These are phyloP conservation scores for Marisa cornuarietis DNA, from an alignment of 1,140 invertebrate genomes.

Conservation along the genomic window DNA sequence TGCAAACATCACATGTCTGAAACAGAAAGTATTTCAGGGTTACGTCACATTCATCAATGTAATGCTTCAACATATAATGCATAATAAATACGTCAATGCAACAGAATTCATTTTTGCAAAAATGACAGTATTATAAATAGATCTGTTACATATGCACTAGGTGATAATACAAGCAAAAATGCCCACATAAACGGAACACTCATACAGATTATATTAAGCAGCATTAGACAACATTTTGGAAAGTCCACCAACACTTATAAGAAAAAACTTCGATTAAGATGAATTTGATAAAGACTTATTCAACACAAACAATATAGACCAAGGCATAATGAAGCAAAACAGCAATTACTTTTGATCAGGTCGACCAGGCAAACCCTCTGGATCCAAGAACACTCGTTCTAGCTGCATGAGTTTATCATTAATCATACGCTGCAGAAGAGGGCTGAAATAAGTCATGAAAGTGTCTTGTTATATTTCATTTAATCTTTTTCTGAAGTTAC, in stretches of 20 bases:
- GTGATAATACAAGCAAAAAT: slow-evolving; percentile 25
- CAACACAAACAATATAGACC: not conserved
- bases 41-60: not conserved
- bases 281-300: not conserved
- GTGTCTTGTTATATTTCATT: no score
- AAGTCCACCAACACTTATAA: not conserved
- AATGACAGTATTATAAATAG: slow-evolving; percentile 17
- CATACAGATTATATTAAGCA: not conserved
- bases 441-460: slow-evolving; percentile 23
- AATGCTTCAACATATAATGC: not conserved
- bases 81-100: not conserved
- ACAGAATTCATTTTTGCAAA: not conserved
- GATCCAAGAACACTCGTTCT: slow-evolving; percentile 68
- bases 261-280: not conserved
- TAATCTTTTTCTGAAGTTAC: no score
- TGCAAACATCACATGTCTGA: slow-evolving; percentile 20
- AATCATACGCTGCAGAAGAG: slow-evolving; percentile 54
- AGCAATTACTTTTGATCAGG: slow-evolving; percentile 48
- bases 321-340: not conserved
- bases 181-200: not conserved
- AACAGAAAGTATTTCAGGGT: not conserved
- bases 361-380: slow-evolving; percentile 61
- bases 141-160: slow-evolving; percentile 24
- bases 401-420: slow-evolving; percentile 69
- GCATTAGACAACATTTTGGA: not conserved